Percentiles rank a stretch among this genome's conserved stretches.
Conservation (phyloP, 2,113 vertebrate genomes). For the Gopherus evgoodei region DNA sequence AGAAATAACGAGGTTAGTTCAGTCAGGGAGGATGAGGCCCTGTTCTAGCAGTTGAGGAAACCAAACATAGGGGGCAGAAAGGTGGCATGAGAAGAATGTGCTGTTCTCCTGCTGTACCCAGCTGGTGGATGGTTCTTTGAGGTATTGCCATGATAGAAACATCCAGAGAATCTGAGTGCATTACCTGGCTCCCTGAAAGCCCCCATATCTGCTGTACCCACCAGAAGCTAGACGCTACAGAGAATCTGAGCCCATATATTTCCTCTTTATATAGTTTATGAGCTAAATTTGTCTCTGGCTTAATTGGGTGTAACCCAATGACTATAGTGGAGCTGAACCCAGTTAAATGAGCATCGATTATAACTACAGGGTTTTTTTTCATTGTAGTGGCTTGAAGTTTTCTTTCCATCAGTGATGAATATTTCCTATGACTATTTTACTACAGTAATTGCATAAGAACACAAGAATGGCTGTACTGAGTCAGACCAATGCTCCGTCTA, state of each 20-base stretch:
- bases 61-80: neutral
- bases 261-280: neutral
- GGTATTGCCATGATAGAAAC: too few relatives aligned
- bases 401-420: neutral
- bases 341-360: neutral
- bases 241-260: neutral
- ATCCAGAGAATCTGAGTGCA: too few relatives aligned
- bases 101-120: neutral
- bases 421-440: neutral
- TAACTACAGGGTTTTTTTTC: neutral
- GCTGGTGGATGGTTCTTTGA: neutral
- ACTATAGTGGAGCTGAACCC: conserved; percentile 17
- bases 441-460: neutral
- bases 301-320: neutral
- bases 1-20: too few relatives aligned
- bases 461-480: neutral
- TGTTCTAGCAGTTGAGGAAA: neutral
- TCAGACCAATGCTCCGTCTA: neutral
- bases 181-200: neutral
- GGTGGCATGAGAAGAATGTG: neutral
- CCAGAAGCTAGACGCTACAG: neutral
- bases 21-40: too few relatives aligned
- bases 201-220: neutral
- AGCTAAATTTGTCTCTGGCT: conserved; percentile 2
- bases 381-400: neutral